A percentile compares a stretch with the other conserved stretches of the same genome.
These are phyloP conservation scores for Chelonus insularis DNA, from an alignment of 1,140 invertebrate species.

Conservation along the genomic window DNA sequence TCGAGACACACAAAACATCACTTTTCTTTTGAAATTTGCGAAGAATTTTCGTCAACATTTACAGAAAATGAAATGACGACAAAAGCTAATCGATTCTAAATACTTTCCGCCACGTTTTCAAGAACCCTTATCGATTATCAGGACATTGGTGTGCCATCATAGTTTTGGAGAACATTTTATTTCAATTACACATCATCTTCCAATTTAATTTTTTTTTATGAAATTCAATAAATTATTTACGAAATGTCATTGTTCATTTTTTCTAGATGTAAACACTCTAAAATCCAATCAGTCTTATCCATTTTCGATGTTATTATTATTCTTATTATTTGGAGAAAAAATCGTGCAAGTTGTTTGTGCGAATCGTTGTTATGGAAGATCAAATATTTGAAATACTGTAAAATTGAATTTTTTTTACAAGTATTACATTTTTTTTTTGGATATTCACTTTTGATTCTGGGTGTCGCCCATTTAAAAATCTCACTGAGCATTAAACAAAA, in stretches of 20 bases:
- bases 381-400: too few relatives aligned
- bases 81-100: slow-evolving; percentile 10
- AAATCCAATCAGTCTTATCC: neutral
- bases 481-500: neutral
- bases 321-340: too few relatives aligned
- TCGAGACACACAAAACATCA: neutral
- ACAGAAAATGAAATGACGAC: slow-evolving; percentile 1
- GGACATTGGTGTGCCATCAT: slow-evolving; percentile 36
- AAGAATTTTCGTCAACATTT: slow-evolving; percentile 9
- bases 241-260: neutral
- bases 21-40: neutral
- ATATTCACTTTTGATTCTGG: slow-evolving; percentile 26
- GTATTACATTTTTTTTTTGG: too few relatives aligned
- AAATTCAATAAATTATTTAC: neutral
- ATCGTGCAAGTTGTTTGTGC: neutral
- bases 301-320: neutral
- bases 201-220: neutral
- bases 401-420: too few relatives aligned
- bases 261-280: slow-evolving; percentile 7
- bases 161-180: neutral
- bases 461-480: slow-evolving; percentile 9
- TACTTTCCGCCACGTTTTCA: slow-evolving; percentile 18
- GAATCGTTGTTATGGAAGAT: slow-evolving; percentile 12
- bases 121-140: slow-evolving; percentile 43
- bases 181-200: neutral